Evolutionary conservation across 37 sponge, comb jelly and placozoan genomes (phyloP).

Genomic region (Spongilla lacustris): DNA sequence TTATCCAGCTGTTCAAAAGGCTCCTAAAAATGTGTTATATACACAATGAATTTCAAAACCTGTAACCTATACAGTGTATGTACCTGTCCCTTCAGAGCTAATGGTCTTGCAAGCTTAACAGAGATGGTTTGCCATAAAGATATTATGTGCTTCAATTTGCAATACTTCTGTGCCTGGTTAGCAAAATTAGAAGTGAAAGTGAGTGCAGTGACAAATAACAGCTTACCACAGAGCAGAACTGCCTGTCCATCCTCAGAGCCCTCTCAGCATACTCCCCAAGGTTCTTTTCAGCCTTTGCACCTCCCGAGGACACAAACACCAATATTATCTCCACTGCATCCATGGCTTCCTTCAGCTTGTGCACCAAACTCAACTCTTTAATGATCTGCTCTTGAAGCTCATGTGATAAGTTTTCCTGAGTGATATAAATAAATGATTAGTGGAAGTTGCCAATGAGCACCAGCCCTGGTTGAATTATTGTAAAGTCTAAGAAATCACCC

Average conservation of each 20-base stretch:
- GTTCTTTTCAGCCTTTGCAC: constrained; percentile 31
- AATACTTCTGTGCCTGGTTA: constrained; percentile 34
- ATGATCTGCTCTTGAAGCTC: constrained; percentile 45
- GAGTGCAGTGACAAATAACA: not conserved
- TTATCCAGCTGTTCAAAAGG: constrained; percentile 61
- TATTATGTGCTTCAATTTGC: constrained; percentile 46
- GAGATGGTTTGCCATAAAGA: constrained; percentile 76
- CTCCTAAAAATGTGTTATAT: constrained; percentile 19
- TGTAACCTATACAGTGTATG: not conserved
- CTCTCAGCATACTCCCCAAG: constrained; percentile 47
- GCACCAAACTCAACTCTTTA: constrained; percentile 23
- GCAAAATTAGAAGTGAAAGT: not conserved
- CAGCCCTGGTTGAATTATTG: not conserved
- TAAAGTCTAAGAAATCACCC: not conserved
- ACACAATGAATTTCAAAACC: not conserved
- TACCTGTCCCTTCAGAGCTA: constrained; percentile 45
- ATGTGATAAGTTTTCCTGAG: constrained; percentile 22
- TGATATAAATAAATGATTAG: not conserved
- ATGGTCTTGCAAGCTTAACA: constrained; percentile 37
- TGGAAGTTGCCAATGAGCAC: not conserved
- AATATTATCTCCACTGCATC: constrained; percentile 56
- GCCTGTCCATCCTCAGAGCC: constrained; percentile 40
- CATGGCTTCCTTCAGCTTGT: constrained; percentile 34
- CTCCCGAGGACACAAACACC: constrained; percentile 61
- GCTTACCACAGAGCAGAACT: constrained; percentile 48